Base-by-base conservation (phyloP, 2,888 invertebrate species). In the Eupeodes latifasciatus region DNA sequence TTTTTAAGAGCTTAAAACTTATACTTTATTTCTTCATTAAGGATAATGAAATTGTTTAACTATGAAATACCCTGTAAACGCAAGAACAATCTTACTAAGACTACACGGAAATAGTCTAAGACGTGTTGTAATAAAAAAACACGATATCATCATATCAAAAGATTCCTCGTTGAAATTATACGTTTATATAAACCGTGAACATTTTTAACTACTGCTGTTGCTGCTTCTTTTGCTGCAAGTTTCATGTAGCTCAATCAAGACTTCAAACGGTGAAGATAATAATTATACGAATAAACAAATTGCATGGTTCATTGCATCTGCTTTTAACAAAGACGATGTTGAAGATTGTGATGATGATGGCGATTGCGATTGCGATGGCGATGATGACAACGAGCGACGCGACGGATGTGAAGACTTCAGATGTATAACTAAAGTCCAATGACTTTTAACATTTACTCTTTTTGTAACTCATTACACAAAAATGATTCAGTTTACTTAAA, bases 201-300 rank as follows among this genome's bases (percentile, higher is more conserved):
- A 5, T 62, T 62, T 40, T 40, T 14, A 2, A 51, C 14, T 14
- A 5, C 49, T 49, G 4, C 49, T 1, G 9, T 9, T 57, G 19
- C 27, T 27, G 19, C 19, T 57, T 2, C 40, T 40, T 9, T 5
- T 74, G 59, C 53, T 81, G 62, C 40, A 64, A 78, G 74, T 78
- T 51, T 75, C 2, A 27, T 2, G 27, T 27, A 27, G 27, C 27
- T 27, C 27, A 27, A 27, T 27, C 69, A 85, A 59, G 74, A 78
- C 72, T 77, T 64, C 75, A 79, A 27, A 51, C 78, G 71, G 9
- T 40, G 40, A 66, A 64, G 83, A 71, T 79, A 69, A 79, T 86
- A 79, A 86, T 83, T 79, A 83, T 64, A 36, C 51, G 83, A 82
- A 79, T 79, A 86, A 82, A 86, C 86, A 86, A 86, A 86, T 86